A percentile compares a stretch with the other conserved stretches of the same genome.
Conservation (phyloP, 2,113 vertebrate genomes). For the Eurypyga helias region DNA sequence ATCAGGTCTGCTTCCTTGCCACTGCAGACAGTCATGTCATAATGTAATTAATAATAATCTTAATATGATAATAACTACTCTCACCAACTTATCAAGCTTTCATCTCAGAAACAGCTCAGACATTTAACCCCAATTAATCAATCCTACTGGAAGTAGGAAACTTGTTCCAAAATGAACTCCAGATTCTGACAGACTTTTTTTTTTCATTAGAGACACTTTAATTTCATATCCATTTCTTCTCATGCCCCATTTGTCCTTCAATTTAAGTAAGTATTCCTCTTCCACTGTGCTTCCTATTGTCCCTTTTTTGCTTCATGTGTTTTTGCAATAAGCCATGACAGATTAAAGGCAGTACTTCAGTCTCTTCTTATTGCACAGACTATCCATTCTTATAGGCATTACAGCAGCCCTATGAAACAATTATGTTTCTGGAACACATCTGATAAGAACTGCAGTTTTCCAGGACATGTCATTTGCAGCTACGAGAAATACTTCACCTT, state of each 20-base stretch:
- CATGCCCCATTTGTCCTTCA: background rate
- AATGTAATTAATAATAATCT: conserved; percentile 44
- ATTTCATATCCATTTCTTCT: background rate
- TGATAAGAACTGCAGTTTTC: background rate
- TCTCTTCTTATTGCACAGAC: background rate
- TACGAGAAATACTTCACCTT: background rate
- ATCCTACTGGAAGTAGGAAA: background rate
- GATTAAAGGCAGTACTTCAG: background rate
- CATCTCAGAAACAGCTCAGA: conserved; percentile 8
- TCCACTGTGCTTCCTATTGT: background rate
- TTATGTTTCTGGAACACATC: background rate
- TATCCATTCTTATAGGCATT: background rate
- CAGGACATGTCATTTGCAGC: background rate
- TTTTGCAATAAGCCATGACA: background rate
- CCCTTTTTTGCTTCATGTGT: background rate
- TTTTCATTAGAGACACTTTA: background rate
- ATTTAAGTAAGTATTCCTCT: background rate
- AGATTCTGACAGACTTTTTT: background rate
- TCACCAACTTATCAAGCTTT: conserved; percentile 15
- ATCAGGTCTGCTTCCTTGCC: conserved; percentile 25
- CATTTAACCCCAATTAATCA: conserved; percentile 59
- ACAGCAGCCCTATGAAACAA: background rate
- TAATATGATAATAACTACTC: conserved; percentile 9
- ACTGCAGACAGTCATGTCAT: background rate
- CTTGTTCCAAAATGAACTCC: background rate